A percentile compares a stretch with the other conserved stretches of the same genome.
Conservation (phyloP, 2,113 vertebrate genomes). For the Centropristis striata region DNA sequence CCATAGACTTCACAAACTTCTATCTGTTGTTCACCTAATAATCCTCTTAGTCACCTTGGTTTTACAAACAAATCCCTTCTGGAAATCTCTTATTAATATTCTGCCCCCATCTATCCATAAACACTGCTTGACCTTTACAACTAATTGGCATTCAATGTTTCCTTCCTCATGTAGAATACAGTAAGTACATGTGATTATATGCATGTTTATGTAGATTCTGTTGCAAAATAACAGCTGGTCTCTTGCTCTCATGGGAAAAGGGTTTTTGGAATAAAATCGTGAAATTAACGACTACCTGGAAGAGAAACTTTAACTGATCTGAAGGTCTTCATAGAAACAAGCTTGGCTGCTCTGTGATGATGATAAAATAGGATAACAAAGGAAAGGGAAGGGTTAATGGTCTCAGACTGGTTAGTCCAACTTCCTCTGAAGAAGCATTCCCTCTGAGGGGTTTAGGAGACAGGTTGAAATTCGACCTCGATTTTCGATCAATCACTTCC, state of each 20-base stretch:
- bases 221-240: neutral
- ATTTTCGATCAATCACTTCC: conserved; percentile 40
- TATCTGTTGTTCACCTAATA: neutral
- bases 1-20: neutral
- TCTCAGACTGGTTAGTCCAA: neutral
- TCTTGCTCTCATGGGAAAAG: neutral
- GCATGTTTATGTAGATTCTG: neutral
- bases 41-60: conserved; percentile 15
- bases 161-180: neutral
- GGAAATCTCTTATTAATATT: conserved; percentile 5
- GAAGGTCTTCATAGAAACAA: neutral
- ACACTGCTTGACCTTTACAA: conserved; percentile 10
- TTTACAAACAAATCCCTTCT: neutral
- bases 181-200: neutral
- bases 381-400: neutral
- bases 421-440: neutral
- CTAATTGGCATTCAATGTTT: conserved; percentile 1
- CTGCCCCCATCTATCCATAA: neutral
- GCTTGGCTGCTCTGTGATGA: neutral
- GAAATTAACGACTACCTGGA: neutral
- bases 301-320: neutral
- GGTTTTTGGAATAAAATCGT: neutral
- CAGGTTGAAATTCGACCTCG: neutral
- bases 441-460: neutral
- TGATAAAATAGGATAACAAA: neutral